Evolutionary conservation across 2,113 vertebrate genomes (phyloP).

Genomic region (Dendrocopos noguchii): DNA sequence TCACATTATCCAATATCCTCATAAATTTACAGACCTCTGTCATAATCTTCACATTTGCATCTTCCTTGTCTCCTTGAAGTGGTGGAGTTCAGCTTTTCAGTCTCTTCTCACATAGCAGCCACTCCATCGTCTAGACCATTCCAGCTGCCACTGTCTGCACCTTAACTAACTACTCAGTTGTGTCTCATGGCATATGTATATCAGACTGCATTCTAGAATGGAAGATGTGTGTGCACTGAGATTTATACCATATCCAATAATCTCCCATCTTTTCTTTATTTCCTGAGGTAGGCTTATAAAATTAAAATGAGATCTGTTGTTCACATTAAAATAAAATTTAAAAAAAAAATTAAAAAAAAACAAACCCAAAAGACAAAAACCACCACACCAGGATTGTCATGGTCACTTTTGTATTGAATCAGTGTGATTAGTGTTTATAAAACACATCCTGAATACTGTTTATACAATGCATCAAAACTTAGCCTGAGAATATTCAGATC

Average conservation of each 20-base stretch:
- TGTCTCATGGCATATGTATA: not conserved
- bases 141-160: not conserved
- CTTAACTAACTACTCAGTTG: not conserved
- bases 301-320: not conserved
- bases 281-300: not conserved
- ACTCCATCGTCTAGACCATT: not conserved
- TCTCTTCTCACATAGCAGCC: not conserved
- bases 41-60: not conserved
- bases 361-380: too few relatives aligned
- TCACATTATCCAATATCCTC: not conserved
- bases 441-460: not conserved
- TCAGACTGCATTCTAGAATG: not conserved
- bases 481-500: not conserved
- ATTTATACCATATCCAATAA: not conserved
- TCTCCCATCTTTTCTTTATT: not conserved
- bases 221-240: not conserved
- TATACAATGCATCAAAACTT: not conserved
- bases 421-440: not conserved
- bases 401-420: not conserved
- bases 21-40: not conserved
- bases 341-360: not conserved
- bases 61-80: not conserved
- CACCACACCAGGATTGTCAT: not conserved
- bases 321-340: not conserved
- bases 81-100: not conserved